A percentile compares a stretch with the other conserved stretches of the same genome.
phyloP scores from a whole-genome alignment of 2,797 vertebrate species.

The Lithobates pipiens region DNA sequence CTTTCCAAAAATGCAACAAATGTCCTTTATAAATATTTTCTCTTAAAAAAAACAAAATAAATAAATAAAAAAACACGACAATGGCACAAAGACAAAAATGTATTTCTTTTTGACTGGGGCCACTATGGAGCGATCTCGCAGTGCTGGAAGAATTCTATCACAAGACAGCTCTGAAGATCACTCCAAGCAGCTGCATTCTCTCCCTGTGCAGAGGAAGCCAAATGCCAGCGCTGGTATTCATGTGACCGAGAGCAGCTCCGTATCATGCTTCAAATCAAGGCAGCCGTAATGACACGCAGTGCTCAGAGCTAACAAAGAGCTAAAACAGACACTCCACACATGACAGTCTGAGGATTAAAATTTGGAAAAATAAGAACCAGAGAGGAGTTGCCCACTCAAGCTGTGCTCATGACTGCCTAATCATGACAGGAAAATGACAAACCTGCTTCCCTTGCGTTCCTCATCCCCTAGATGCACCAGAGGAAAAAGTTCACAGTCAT shows the following conservation, averaged over 20 bases:
- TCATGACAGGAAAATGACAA: constrained; percentile 44
- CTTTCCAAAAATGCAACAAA: neutral
- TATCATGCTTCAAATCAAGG: constrained; percentile 46
- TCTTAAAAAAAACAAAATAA: too few relatives aligned
- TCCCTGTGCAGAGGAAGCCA: neutral
- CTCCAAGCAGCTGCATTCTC: constrained; percentile 23
- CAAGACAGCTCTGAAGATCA: neutral
- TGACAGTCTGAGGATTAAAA: constrained; percentile 45
- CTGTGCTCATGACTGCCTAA: constrained; percentile 1
- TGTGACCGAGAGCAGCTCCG: constrained; percentile 23
- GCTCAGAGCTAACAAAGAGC: constrained; percentile 17
- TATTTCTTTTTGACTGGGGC: neutral
- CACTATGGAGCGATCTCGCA: neutral
- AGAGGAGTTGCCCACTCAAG: constrained; percentile 46
- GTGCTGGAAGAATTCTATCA: neutral
- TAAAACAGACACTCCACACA: constrained; percentile 36
- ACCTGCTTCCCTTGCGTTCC: constrained; percentile 13
- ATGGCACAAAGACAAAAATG: neutral
- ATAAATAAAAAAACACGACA: neutral
- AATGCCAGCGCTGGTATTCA: constrained; percentile 39
- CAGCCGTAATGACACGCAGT: constrained; percentile 34
- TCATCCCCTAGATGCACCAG: constrained; percentile 13
- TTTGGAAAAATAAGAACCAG: constrained; percentile 45
- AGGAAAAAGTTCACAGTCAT: constrained; percentile 42
- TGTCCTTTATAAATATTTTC: neutral